Evolutionary conservation across 2,113 vertebrate genomes (phyloP), one percentile per base, ranked within the genome.

Genomic region (Globicephala melas): DNA sequence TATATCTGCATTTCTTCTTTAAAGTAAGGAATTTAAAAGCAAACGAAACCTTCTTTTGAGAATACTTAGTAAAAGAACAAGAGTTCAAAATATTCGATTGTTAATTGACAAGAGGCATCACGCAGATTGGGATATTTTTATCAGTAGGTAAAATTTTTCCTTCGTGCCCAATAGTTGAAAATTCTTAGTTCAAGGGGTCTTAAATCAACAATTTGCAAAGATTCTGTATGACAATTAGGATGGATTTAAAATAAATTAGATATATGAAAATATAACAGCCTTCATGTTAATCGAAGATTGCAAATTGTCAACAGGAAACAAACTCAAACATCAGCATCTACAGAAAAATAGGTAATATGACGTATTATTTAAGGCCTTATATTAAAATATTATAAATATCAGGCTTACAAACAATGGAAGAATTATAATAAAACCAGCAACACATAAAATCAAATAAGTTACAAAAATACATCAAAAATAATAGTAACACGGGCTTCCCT

Each of bases 1-100:
- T 98, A 89, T 25, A 60, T 74, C 73, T 93, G 6, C 63, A 67
- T 90, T 33, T 74, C 33, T 89, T 87, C 38, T 96, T 94, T 71
- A 28, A 91, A 38, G 44, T 41, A 44, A 62, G 44, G 73, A 31
- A 81, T 84, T 82, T 68, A 91, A 96, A 58, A 84, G 12, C 20
- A 88, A 95, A 93, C 58, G 8, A 68, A 67, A 89, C 8, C 82
- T 82, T 5, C 21, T 71, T 92, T 92, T 90, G 36, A 41, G 20
- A 80, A 41, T 65, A 50, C 25, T 60, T 96, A 28, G 47, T 73
- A 55, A 85, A 77, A 89, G 13, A 81, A 28, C 2, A 44, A 63
- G 31, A 58, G 5, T 63, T 79, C 4, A 44, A 53, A 84, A 68
- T 84, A 68, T 55, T 50, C 5, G 1, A 84, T 73, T 74, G 25